Evolutionary conservation across 92 coral and sea anemone genomes (phyloP), one percentile per base, ranked within the genome.

Genomic region (Micromussa lordhowensis): DNA sequence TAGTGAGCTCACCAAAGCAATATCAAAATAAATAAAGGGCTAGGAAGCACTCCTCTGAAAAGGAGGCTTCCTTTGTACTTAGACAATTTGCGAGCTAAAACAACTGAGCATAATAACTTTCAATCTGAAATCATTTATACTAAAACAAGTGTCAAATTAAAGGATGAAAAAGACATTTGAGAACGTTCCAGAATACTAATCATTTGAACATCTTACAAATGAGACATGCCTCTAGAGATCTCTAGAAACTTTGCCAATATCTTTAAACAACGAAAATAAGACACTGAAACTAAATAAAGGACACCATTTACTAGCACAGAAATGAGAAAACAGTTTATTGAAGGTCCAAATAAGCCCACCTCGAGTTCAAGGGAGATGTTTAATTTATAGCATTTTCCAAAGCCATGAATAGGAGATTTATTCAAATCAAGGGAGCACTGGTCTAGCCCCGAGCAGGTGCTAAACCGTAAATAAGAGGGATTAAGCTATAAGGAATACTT

Each of bases 341-440:
- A n/a, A 73, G 21, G 31, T 71, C 70, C 3, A 15, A 51, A 2
- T 49, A 22, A n/a, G 16, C 63, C 63, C 75, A 19, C 89, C 49
- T 4, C 8, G 76, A 24, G 61, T 75, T 58, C 63, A 38, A 86
- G 49, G 77, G 29, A 29, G 64, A 86, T 77, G 89, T 86, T 86
- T 77, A 86, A 86, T 86, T 77, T 61, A 86, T 77, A 49, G 76
- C 54, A 51, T 77, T 85, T 86, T 29, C 49, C 59, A 49, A 85
- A 59, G 12, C 49, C 35, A 36, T 63, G 64, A 61, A 86, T 85
- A 64, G 89, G 26, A 76, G 53, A 86, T 77, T 28, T 86, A 86
- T 86, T 86, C 83, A 86, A 86, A 86, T 86, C 82, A 66, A 75
- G 44, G 34, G 57, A 24, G 48, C 48, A 70, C 80, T 5, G 63